A percentile compares a stretch with the other conserved stretches of the same genome.
These are phyloP conservation scores for Pogonomyrmex barbatus DNA, from an alignment of 1,140 invertebrate genomes.

Conservation along the genomic window DNA sequence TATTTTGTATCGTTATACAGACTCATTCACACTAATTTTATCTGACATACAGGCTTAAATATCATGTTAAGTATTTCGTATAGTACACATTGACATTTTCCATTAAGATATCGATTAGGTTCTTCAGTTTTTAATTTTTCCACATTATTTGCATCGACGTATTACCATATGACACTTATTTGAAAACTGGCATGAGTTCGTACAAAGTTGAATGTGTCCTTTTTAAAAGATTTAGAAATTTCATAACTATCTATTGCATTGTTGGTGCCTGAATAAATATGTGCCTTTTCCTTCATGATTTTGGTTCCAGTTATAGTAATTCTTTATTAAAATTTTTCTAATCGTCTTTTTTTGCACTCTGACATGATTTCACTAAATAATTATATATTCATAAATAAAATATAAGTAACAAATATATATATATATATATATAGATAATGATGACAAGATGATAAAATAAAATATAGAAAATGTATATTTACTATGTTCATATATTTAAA, in stretches of 20 bases:
- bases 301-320: conserved; percentile 42
- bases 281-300: conserved; percentile 22
- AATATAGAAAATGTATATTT: neutral
- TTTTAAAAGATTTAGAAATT: conserved; percentile 73
- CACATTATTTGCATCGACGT: conserved; percentile 43
- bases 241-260: conserved; percentile 75
- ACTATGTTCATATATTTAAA: neutral
- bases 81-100: conserved; percentile 81
- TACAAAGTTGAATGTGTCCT: conserved; percentile 69
- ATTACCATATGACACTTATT: conserved; percentile 47
- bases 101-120: conserved; percentile 71
- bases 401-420: conserved; percentile 1
- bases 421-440: neutral
- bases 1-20: conserved; percentile 57
- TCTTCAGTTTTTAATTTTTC: conserved; percentile 42
- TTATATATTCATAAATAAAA: conserved; percentile 16
- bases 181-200: conserved; percentile 55
- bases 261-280: conserved; percentile 69
- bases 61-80: conserved; percentile 77
- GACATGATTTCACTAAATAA: neutral
- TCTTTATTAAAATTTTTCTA: conserved; percentile 1
- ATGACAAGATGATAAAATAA: neutral
- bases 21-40: conserved; percentile 75
- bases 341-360: neutral
- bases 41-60: conserved; percentile 75